Evolutionary conservation across 2,797 vertebrate genomes (phyloP).

Genomic region (Numenius phaeopus): DNA sequence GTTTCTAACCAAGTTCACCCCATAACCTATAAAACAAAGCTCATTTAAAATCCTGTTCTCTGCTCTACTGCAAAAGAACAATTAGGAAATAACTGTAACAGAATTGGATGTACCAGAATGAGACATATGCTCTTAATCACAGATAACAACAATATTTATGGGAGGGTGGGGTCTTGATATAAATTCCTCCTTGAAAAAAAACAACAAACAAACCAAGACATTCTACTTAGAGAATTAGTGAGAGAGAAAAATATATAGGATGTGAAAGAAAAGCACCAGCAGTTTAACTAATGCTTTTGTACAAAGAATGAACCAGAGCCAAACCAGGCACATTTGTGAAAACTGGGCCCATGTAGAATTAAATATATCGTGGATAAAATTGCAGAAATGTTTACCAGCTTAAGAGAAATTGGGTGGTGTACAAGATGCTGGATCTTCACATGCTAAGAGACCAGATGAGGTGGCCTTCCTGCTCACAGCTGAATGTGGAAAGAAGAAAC

Average conservation of each 20-base stretch:
- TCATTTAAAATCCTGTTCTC: conserved; percentile 5
- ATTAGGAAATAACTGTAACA: conserved; percentile 33
- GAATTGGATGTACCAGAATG: background rate
- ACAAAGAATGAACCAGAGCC: conserved; percentile 31
- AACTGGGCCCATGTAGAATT: background rate
- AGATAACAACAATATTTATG: conserved; percentile 39
- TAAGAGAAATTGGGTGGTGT: background rate
- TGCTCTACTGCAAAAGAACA: conserved; percentile 31
- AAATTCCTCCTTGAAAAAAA: background rate
- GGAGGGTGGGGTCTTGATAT: conserved; percentile 12
- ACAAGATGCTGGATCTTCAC: background rate
- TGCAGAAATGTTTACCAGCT: background rate
- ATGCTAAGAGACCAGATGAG: background rate
- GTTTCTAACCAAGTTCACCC: conserved; percentile 21
- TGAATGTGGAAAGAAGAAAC: background rate
- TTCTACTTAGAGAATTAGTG: background rate
- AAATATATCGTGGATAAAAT: conserved; percentile 2
- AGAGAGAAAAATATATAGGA: conserved; percentile 11
- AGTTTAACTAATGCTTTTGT: conserved; percentile 32
- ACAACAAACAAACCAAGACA: background rate
- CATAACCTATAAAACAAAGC: conserved; percentile 16
- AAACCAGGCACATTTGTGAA: conserved; percentile 2
- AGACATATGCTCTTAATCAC: conserved; percentile 55
- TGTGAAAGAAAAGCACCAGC: conserved; percentile 26
- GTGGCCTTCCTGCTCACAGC: background rate